Conservation (phyloP, 1,140 invertebrate species). For the Pseudachorutes palmiensis region DNA sequence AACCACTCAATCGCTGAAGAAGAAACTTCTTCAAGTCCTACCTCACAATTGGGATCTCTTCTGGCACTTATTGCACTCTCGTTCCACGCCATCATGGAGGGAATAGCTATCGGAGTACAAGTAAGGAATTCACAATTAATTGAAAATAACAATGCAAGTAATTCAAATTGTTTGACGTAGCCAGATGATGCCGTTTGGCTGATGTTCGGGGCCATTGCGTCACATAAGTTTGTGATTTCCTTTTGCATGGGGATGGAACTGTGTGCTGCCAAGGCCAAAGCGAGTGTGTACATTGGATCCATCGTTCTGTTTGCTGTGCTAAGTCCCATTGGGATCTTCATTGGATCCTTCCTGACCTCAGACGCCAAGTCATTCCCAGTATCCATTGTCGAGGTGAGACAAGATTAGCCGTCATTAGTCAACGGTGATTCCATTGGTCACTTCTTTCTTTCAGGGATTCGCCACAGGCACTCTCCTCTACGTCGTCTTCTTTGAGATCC, state of each 20-base stretch:
- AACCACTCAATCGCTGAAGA: conserved; percentile 4
- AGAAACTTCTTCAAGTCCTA: conserved; percentile 22
- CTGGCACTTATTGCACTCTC: conserved; percentile 77
- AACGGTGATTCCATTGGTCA: background rate
- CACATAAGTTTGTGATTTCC: conserved; percentile 82
- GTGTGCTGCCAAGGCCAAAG: conserved; percentile 42
- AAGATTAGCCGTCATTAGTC: too few relatives aligned
- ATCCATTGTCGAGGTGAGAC: conserved; percentile 30
- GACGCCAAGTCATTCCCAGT: conserved; percentile 8
- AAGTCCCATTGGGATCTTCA: conserved; percentile 60
- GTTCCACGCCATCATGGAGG: conserved; percentile 86
- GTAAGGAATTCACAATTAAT: conserved; percentile 16
- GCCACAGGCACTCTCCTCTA: conserved; percentile 79
- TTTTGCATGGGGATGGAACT: conserved; percentile 76
- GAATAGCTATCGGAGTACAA: conserved; percentile 42
- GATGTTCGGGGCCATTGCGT: conserved; percentile 72
- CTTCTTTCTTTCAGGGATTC: conserved; percentile 56
- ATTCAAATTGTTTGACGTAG: too few relatives aligned
- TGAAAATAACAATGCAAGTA: background rate
- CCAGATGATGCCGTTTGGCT: too few relatives aligned
- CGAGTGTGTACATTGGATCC: conserved; percentile 45
- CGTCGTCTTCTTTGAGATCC: conserved; percentile 84
- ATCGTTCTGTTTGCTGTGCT: conserved; percentile 69
- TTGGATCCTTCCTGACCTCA: conserved; percentile 54
- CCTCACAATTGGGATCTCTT: conserved; percentile 58